Evolutionary conservation across 2,888 invertebrate genomes (phyloP).

Genomic region (Eumerus sabulonum): DNA sequence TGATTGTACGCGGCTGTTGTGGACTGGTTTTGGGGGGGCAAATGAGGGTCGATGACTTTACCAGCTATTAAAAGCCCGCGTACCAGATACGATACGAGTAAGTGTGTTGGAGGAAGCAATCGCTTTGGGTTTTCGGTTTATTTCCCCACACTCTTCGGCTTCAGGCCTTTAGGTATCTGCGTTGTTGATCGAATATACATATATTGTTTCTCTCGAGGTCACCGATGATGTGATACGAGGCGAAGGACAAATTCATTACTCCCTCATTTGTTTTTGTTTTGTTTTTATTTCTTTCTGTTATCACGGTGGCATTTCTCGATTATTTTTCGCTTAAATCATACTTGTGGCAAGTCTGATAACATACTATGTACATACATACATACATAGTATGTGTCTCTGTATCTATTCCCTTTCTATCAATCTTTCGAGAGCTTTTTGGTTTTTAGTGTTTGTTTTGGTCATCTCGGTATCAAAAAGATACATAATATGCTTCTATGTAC

Average conservation of each 20-base stretch:
- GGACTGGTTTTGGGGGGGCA: slow-evolving; percentile 6
- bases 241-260: slow-evolving; percentile 41
- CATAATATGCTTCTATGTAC: neutral
- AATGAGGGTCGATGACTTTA: slow-evolving; percentile 45
- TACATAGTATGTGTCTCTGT: slow-evolving; percentile 7
- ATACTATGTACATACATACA: too few relatives aligned
- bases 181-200: slow-evolving; percentile 25
- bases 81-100: neutral
- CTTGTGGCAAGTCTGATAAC: too few relatives aligned
- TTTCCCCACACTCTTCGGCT: neutral
- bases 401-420: slow-evolving; percentile 5
- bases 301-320: slow-evolving; percentile 20
- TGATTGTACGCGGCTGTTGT: neutral
- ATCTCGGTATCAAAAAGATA: neutral
- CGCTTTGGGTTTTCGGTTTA: neutral
- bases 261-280: slow-evolving; percentile 24
- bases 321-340: slow-evolving; percentile 25
- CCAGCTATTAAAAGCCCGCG: too few relatives aligned
- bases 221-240: slow-evolving; percentile 36
- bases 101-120: neutral
- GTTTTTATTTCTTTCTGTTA: slow-evolving; percentile 10
- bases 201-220: slow-evolving; percentile 39
- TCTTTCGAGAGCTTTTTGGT: slow-evolving; percentile 7
- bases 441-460: slow-evolving; percentile 2
- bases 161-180: neutral